Percentiles rank a stretch among this genome's conserved stretches.
Conservation (phyloP, 1,140 invertebrate species). For the Hyles euphorbiae region DNA sequence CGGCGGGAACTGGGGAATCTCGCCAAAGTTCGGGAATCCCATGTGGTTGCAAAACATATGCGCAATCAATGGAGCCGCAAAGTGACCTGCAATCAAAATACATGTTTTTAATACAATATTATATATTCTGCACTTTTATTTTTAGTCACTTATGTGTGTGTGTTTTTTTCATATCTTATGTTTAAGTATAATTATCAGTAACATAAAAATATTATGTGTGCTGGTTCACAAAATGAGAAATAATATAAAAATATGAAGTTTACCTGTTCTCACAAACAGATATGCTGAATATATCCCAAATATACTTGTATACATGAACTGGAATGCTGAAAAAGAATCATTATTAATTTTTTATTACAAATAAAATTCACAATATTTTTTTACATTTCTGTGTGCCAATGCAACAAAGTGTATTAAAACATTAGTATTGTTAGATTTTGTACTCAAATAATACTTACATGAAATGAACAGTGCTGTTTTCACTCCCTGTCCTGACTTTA, state of each 20-base stretch:
- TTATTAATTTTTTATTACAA: not conserved
- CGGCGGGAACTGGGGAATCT: conserved; percentile 82
- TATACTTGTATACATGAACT: conserved; percentile 92
- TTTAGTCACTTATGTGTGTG: no score
- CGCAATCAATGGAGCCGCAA: conserved; percentile 90
- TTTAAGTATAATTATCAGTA: not conserved
- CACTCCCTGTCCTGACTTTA: conserved; percentile 81
- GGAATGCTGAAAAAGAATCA: conserved; percentile 82
- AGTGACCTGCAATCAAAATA: conserved; percentile 81
- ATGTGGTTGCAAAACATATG: conserved; percentile 98
- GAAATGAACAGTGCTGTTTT: conserved; percentile 82
- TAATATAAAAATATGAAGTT: conserved; percentile 15
- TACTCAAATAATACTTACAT: conserved; percentile 74
- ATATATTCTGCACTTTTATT: no score
- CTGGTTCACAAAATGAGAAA: not conserved
- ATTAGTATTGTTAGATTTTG: not conserved
- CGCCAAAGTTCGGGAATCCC: conserved; percentile 93
- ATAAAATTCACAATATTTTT: not conserved
- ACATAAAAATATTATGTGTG: not conserved
- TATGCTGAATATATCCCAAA: conserved; percentile 96
- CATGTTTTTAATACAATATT: not conserved
- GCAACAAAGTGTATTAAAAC: not conserved
- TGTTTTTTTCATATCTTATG: not conserved
- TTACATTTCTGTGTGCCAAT: no score
- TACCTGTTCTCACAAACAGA: conserved; percentile 86